These are phyloP conservation scores for Heliconius eleuchia DNA, from an alignment of 1,140 invertebrate species.

Conservation along the genomic window DNA sequence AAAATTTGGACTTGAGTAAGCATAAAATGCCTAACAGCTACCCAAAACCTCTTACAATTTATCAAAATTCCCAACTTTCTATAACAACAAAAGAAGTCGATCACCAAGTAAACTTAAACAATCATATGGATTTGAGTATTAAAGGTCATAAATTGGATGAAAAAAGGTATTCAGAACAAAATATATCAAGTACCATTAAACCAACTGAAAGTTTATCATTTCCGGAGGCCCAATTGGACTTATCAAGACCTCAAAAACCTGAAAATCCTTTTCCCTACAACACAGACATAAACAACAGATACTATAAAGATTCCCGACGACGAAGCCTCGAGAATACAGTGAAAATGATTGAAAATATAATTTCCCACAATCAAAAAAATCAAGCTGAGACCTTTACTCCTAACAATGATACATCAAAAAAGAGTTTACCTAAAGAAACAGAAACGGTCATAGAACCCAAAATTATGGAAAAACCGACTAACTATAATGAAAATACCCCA, in stretches of 20 bases:
- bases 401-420: neutral
- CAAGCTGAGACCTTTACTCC: neutral
- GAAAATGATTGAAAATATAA: slow-evolving; percentile 67
- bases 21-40: slow-evolving; percentile 29
- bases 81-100: slow-evolving; percentile 14
- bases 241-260: slow-evolving; percentile 28
- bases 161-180: slow-evolving; percentile 6
- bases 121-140: slow-evolving; percentile 18
- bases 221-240: slow-evolving; percentile 16
- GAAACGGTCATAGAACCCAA: neutral
- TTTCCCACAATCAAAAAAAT: slow-evolving; percentile 49
- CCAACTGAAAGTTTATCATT: neutral
- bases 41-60: slow-evolving; percentile 15
- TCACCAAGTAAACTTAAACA: slow-evolving; percentile 19
- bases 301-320: slow-evolving; percentile 44
- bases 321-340: slow-evolving; percentile 70
- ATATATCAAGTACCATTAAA: slow-evolving; percentile 8
- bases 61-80: slow-evolving; percentile 16
- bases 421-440: neutral
- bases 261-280: slow-evolving; percentile 18
- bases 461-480: neutral
- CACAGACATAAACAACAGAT: slow-evolving; percentile 31
- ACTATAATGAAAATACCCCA: slow-evolving; percentile 20
- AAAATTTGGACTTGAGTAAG: slow-evolving; percentile 34
- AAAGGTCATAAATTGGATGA: slow-evolving; percentile 13